These are phyloP conservation scores for Leucozona laternaria DNA, from an alignment of 2,888 invertebrate genomes.

Conservation along the genomic window DNA sequence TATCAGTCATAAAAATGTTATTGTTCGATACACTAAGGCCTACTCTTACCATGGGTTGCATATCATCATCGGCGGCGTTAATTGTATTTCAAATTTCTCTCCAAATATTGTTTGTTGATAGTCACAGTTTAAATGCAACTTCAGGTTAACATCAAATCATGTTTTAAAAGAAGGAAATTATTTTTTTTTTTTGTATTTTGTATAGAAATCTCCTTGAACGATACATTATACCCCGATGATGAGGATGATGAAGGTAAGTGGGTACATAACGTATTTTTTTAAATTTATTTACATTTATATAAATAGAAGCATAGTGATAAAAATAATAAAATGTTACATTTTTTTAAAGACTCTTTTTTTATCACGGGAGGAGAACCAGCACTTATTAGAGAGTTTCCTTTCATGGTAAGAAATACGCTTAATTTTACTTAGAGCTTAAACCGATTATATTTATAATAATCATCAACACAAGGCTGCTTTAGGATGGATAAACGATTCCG, in stretches of 20 bases:
- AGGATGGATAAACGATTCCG: conserved; percentile 9
- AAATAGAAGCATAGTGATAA: too few relatives aligned
- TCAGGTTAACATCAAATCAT: background rate
- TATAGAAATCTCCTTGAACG: too few relatives aligned
- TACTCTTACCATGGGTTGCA: background rate
- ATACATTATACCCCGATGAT: too few relatives aligned
- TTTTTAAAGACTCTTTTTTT: fast-evolving
- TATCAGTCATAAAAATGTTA: too few relatives aligned
- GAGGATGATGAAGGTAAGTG: too few relatives aligned
- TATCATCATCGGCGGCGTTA: background rate
- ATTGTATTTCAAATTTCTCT: background rate
- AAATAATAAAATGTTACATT: background rate
- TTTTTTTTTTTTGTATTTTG: too few relatives aligned
- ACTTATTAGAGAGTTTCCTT: background rate
- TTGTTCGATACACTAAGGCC: background rate
- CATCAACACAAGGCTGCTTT: conserved; percentile 32
- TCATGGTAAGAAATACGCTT: background rate
- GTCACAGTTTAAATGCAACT: background rate
- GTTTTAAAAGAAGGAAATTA: too few relatives aligned
- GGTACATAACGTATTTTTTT: too few relatives aligned
- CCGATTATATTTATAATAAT: too few relatives aligned
- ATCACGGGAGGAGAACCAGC: background rate
- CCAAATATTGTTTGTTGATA: background rate
- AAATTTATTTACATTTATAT: too few relatives aligned
- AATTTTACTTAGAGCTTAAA: too few relatives aligned